Conservation (phyloP, 23 tunicate species). For the Styela plicata region DNA sequence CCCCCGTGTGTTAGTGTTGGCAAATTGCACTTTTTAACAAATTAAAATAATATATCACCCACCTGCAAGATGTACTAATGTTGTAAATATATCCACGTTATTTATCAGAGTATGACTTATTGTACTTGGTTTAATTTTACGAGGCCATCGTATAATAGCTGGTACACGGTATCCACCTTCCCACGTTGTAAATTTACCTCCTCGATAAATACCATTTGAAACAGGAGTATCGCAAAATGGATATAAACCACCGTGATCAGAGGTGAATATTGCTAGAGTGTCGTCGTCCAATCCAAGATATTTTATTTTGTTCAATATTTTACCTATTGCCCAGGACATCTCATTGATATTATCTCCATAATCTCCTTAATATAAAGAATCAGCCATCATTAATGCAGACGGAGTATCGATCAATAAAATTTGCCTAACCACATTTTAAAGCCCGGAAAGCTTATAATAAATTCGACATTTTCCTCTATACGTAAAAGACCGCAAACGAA, state of each 20-base stretch:
- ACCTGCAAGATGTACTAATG: constrained; percentile 62
- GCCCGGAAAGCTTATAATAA: no score
- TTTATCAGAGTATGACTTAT: constrained; percentile 29
- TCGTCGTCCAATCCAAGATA: constrained; percentile 18
- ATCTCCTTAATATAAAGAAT: constrained; percentile 11
- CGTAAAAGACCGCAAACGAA: no score
- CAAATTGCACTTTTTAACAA: no score
- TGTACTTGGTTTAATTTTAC: constrained; percentile 42
- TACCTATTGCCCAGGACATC: constrained; percentile 66
- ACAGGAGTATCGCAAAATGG: constrained; percentile 47
- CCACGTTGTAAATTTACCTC: constrained; percentile 68
- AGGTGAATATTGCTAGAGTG: constrained; percentile 60
- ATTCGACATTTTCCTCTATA: no score
- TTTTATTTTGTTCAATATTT: constrained; percentile 28
- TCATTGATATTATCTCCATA: constrained; percentile 78
- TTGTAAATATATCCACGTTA: constrained; percentile 62
- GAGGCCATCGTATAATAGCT: constrained; percentile 83
- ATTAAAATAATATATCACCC: no score
- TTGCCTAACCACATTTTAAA: no score
- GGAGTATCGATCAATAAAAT: no score
- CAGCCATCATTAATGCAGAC: no score
- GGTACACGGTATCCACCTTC: constrained; percentile 87
- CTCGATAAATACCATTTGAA: constrained; percentile 33
- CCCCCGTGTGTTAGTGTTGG: no score
- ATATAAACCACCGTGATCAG: constrained; percentile 64